phyloP scores from a whole-genome alignment of 2,113 vertebrate genomes.

The Burhinus oedicnemus region DNA sequence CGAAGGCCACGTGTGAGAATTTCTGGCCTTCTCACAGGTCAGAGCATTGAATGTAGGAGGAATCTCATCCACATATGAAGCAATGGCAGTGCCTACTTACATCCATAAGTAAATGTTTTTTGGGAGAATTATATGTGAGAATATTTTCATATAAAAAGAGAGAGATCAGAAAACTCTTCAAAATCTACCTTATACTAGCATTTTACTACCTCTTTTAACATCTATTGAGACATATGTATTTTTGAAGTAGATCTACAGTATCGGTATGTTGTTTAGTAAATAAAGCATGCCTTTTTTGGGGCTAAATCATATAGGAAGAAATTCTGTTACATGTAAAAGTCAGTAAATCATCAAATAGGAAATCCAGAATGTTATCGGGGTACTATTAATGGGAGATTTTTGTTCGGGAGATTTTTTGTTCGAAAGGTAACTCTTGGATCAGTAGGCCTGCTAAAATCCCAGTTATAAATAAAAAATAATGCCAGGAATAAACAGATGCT shows the following conservation, averaged over 20 bases:
- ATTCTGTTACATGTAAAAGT: not conserved
- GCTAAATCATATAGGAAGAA: rapidly evolving
- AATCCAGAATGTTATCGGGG: not conserved
- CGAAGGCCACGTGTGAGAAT: not conserved
- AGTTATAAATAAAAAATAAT: not conserved
- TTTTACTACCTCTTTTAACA: not conserved
- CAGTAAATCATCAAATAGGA: not conserved
- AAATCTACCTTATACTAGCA: not conserved
- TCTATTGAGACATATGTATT: rapidly evolving
- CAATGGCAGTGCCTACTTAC: not conserved
- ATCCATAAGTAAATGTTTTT: not conserved
- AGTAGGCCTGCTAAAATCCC: not conserved
- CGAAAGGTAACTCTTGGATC: not conserved
- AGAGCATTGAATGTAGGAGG: not conserved
- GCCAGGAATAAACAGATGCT: rapidly evolving
- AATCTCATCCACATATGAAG: not conserved
- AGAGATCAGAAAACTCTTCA: not conserved
- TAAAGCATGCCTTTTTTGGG: not conserved
- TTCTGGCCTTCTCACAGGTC: not conserved
- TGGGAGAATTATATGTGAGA: rapidly evolving
- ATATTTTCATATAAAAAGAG: not conserved
- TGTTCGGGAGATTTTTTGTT: not conserved
- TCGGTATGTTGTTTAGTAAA: not conserved
- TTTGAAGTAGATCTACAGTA: not conserved
- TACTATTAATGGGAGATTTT: not conserved